phyloP scores from a whole-genome alignment of 2,113 vertebrate genomes.

The Okapia johnstoni region DNA sequence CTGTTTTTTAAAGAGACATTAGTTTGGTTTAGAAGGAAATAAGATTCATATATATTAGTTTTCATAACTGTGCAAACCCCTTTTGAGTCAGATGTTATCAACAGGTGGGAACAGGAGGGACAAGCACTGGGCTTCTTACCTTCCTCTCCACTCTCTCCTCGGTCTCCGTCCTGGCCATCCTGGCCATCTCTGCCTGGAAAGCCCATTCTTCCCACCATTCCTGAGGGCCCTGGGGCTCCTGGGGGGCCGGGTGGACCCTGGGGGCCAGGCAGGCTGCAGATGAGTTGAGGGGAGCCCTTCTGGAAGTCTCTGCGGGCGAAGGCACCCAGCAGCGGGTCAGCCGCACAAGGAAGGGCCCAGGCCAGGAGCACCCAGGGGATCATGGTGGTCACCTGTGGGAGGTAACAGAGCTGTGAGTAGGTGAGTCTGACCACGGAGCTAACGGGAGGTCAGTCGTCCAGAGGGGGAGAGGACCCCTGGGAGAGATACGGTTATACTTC shows the following conservation, averaged over 20 bases:
- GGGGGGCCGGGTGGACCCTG: constrained; percentile 87
- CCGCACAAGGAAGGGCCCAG: constrained; percentile 83
- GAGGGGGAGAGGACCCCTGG: background rate
- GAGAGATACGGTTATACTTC: background rate
- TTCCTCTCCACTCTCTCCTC: constrained; percentile 85
- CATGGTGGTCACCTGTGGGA: constrained; percentile 81
- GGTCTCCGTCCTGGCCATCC: constrained; percentile 90
- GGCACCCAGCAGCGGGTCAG: constrained; percentile 81
- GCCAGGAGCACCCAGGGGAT: constrained; percentile 83
- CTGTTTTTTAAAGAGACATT: background rate
- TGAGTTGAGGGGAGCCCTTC: constrained; percentile 85
- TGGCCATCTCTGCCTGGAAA: constrained; percentile 90
- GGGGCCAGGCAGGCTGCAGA: constrained; percentile 92
- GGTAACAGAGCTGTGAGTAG: constrained; percentile 21
- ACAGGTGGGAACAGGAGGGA: background rate
- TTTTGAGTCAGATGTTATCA: background rate
- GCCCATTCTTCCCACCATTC: constrained; percentile 90
- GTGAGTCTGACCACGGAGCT: background rate
- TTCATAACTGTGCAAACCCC: background rate
- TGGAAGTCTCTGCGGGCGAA: constrained; percentile 78
- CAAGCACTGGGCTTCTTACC: constrained; percentile 76
- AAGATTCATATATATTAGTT: background rate
- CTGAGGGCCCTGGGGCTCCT: constrained; percentile 84
- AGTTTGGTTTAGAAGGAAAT: background rate
- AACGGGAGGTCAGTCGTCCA: background rate